Percentiles rank a stretch among this genome's conserved stretches.
Conservation (phyloP, 1,140 invertebrate species). For the Gryllus bimaculatus region DNA sequence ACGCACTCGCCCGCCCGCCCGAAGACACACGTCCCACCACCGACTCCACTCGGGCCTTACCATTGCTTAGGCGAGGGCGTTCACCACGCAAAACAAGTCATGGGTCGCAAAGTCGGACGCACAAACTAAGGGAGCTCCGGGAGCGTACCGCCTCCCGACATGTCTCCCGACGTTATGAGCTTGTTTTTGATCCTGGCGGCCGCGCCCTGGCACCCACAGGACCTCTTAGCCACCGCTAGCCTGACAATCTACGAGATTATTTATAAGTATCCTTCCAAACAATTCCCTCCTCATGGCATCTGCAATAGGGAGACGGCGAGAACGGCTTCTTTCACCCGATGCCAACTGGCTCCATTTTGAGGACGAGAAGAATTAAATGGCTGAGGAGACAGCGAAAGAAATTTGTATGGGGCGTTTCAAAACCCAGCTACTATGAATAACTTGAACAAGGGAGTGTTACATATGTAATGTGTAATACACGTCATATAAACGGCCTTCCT, state of each 20-base stretch:
- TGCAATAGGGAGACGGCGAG: not conserved
- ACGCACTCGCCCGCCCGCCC: no score
- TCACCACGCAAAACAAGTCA: not conserved
- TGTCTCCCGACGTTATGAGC: not conserved
- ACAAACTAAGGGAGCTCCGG: not conserved
- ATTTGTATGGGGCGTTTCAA: not conserved
- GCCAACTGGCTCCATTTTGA: conserved; percentile 11
- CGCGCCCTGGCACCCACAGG: not conserved
- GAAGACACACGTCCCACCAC: not conserved
- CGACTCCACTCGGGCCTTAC: not conserved
- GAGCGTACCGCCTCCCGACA: not conserved
- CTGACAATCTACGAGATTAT: not conserved
- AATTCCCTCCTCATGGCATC: conserved; percentile 3
- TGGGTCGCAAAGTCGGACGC: not conserved
- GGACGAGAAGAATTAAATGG: conserved; percentile 13
- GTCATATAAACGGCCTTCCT: no score
- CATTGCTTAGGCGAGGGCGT: not conserved
- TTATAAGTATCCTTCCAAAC: conserved; percentile 6
- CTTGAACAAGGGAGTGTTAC: not conserved
- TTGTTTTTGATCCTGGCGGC: conserved; percentile 3
- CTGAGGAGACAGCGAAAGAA: conserved; percentile 11
- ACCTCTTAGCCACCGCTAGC: not conserved
- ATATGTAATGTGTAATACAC: not conserved
- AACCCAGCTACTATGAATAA: conserved; percentile 9
- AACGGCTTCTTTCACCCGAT: conserved; percentile 10